Conservation (phyloP, 2,113 vertebrate species). For the Salminus brasiliensis region DNA sequence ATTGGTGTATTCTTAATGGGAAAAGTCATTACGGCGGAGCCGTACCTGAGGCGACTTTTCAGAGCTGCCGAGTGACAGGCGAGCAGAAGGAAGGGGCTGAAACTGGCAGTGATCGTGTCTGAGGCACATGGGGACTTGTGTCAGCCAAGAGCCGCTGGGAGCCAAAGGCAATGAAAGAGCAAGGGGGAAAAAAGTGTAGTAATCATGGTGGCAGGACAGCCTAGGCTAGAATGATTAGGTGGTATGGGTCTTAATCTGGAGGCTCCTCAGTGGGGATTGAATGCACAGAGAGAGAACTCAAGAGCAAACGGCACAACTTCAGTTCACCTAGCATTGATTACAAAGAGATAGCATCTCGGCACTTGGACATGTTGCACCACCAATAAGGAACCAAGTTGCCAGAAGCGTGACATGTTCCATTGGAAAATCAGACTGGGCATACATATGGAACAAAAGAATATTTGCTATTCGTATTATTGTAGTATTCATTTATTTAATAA, state of each 20-base stretch:
- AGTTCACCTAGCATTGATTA: conserved; percentile 19
- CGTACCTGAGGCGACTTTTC: conserved; percentile 43
- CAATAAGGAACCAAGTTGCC: neutral
- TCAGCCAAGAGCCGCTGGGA: conserved; percentile 46
- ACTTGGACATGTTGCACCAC: neutral
- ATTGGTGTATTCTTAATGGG: conserved; percentile 45
- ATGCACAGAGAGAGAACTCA: conserved; percentile 6
- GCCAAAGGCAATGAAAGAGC: conserved; percentile 51
- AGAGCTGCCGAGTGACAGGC: conserved; percentile 41
- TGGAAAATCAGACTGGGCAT: neutral
- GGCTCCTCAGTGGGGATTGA: neutral
- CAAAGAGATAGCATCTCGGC: neutral
- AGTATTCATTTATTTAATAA: too few relatives aligned
- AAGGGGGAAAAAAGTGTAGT: conserved; percentile 54
- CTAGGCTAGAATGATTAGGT: conserved; percentile 64
- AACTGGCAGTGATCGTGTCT: conserved; percentile 24
- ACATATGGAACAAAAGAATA: too few relatives aligned
- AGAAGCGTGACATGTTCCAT: neutral
- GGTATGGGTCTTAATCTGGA: conserved; percentile 58
- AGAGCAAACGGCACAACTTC: conserved; percentile 15
- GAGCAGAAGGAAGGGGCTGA: conserved; percentile 23
- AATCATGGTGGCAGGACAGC: conserved; percentile 63
- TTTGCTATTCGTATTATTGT: too few relatives aligned
- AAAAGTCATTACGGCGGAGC: conserved; percentile 39
- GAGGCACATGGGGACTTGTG: conserved; percentile 54